phyloP scores from a whole-genome alignment of 2,888 invertebrate genomes.

The Mystacides longicornis region DNA sequence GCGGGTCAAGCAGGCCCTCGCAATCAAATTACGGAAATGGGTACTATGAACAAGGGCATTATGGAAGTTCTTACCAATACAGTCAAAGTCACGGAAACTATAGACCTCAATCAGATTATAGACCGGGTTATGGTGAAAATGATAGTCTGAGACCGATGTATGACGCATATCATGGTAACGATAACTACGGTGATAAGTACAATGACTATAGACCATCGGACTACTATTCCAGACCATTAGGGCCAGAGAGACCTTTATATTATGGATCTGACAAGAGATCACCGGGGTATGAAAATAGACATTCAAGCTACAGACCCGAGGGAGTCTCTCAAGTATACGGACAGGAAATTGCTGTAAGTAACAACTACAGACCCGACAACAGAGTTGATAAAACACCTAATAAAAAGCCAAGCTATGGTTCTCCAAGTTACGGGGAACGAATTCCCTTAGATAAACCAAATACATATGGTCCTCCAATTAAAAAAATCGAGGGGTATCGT shows the following conservation, averaged over 20 bases:
- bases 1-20: conserved; percentile 11
- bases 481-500: conserved; percentile 19
- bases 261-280: background rate
- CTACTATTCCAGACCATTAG: conserved; percentile 19
- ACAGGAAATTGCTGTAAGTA: conserved; percentile 17
- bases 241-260: conserved; percentile 14
- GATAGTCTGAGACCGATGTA: conserved; percentile 9
- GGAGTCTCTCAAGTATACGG: conserved; percentile 20
- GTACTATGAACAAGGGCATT: conserved; percentile 12
- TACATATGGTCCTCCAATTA: conserved; percentile 1
- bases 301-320: conserved; percentile 3
- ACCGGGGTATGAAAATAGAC: background rate
- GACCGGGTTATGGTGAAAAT: conserved; percentile 4
- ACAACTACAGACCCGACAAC: background rate
- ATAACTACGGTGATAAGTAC: conserved; percentile 9
- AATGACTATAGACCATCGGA: conserved; percentile 11
- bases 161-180: conserved; percentile 8
- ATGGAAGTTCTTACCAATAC: conserved; percentile 23
- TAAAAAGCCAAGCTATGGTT: background rate
- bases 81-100: conserved; percentile 14
- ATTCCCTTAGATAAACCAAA: background rate
- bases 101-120: conserved; percentile 12
- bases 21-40: conserved; percentile 19
- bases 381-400: background rate
- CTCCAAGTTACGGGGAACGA: conserved; percentile 12